Evolutionary conservation across 2,797 vertebrate species (phyloP).

Genomic region (Poecilia wingei): DNA sequence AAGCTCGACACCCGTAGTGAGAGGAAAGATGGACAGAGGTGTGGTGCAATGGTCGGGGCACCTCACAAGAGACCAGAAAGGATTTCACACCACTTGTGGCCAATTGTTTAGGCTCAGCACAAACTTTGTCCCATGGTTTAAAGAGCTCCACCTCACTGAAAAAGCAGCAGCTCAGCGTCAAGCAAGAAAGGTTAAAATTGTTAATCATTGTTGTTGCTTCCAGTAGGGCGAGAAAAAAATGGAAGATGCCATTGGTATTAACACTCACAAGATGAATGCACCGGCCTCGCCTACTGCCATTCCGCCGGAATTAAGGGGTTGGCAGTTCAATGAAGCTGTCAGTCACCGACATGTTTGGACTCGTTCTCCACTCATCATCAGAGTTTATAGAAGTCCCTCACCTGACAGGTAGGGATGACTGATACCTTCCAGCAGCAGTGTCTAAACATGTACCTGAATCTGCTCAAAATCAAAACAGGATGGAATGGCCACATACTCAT

Average conservation of each 20-base stretch:
- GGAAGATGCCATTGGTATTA: constrained; percentile 23
- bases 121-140: constrained; percentile 37
- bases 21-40: constrained; percentile 76
- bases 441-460: constrained; percentile 77
- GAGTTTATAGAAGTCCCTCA: constrained; percentile 85
- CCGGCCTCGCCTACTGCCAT: constrained; percentile 66
- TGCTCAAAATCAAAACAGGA: constrained; percentile 69
- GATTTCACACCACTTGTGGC: constrained; percentile 83
- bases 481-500: constrained; percentile 58
- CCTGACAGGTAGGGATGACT: constrained; percentile 71
- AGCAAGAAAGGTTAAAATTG: constrained; percentile 17
- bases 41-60: constrained; percentile 66
- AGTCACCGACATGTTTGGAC: constrained; percentile 81
- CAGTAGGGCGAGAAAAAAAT: constrained; percentile 18
- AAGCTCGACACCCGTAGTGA: constrained; percentile 66
- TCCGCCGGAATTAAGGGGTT: constrained; percentile 79
- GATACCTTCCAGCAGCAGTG: constrained; percentile 68
- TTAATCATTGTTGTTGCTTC: constrained; percentile 15
- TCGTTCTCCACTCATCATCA: constrained; percentile 84
- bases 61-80: constrained; percentile 74
- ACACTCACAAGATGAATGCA: constrained; percentile 57
- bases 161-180: constrained; percentile 2
- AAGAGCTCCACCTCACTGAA: constrained; percentile 50
- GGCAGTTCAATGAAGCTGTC: constrained; percentile 81
- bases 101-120: constrained; percentile 62